Evolutionary conservation across 2,797 vertebrate genomes (phyloP), one percentile per base, ranked within the genome.

Genomic region (Bradypodion ventrale): DNA sequence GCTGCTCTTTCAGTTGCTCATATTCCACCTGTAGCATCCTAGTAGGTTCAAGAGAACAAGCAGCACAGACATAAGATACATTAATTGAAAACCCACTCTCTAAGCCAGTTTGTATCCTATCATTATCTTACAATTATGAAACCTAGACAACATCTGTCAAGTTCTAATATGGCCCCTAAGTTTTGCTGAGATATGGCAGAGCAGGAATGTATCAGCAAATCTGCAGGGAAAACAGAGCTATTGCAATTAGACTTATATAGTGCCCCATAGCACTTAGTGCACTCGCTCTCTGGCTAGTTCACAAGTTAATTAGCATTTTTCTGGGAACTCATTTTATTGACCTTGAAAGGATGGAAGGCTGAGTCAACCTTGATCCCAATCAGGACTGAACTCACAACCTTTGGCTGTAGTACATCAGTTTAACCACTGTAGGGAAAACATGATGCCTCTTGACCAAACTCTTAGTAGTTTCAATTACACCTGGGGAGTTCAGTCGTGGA

Each of bases 21-120:
- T 99, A 99, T 92, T 99, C 98, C 91, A 95, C 94, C 92, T 98
- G 97, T 46, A 99, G 95, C 73, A 83, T 96, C 95, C 98, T 99
- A 83, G 0, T n/a, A 42, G 75, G 82, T 75, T 80, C 84, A 81
- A 82, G 86, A 10, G 19, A 75, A 80, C 69, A 15, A 8, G n/a
- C 32, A n/a, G 35, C 0, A 5, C 10, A 52, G 25, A 68, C 5
- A 0, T 1, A 21, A 49, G 3, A 23, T 29, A 65, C 79, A 68
- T 5, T 1, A 8, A 80, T 84, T 37, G 44, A 78, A 86, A 81
- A 44, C 46, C 27, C 1, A 3, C 0, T 46, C 35, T 21, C 62
- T 52, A 83, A 15, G 83, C 27, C 19, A 82, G 85, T 29, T 1
- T 1, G 49, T 21, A 6, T 16, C 9, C 40, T 80, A 78, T 27